Base-by-base conservation (phyloP, 2,113 vertebrate species). In the Sinocyclocheilus grahami region DNA sequence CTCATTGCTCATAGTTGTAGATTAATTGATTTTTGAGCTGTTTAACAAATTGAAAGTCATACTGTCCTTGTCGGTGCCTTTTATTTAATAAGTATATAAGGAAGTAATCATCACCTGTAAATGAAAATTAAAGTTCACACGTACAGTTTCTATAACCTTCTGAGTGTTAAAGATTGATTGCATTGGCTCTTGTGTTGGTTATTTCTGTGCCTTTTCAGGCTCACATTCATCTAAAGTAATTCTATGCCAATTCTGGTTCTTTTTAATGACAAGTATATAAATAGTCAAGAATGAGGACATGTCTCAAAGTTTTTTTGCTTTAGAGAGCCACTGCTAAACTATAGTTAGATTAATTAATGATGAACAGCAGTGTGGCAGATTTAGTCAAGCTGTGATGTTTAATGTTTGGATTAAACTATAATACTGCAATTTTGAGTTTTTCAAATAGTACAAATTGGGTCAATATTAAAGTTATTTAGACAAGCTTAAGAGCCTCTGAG, bases 221-320 rank as follows among this genome's bases (percentile, higher is more conserved):
- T 39, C 14, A 65, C 60, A 65, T 65, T 81, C 39, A 81, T 79
- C 77, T 79, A 37, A 79, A 60, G 60, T 65, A 33, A 33, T 82
- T 82, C 16, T 82, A 27, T 37, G 42, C 62, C 80, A 82, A 69
- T 71, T 82, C 63, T 82, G 46, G 63, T 53, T 11, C 20, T 6
- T 82, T 71, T 82, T 69, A 82, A 82, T 82, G 63, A 33, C 80
- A 82, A 69, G 80, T 12, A 33, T 16, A 27, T 82, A 82, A 82
- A 82, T 82, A 82, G 63, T 71, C 63, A 82, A 82, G 27, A 82
- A 82, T 82, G 63, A 65, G 80, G 80, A 33, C 80, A 82, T 53
- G 80, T 55, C 63, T 5, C 5, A 39, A 39, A 39, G 39, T 39
- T 67, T 16, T 58, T 55, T 55, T 62, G 12, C 77, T 79, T 58